Evolutionary conservation across 2,888 invertebrate genomes (phyloP), one percentile per base, ranked within the genome.

Genomic region (Caenorhabditis sp.): DNA sequence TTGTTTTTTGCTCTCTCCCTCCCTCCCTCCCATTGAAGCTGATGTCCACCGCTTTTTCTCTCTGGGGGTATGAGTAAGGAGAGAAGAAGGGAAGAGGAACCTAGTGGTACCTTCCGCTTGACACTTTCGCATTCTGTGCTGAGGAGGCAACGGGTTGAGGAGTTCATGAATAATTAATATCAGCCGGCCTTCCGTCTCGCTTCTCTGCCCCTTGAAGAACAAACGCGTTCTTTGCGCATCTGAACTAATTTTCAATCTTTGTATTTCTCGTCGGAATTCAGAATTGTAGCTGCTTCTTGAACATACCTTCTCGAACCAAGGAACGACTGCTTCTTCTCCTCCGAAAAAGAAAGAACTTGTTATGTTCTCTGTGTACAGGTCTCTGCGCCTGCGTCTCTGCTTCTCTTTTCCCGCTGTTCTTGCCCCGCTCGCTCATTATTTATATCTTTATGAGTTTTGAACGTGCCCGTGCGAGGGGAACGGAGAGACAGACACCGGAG

Each of bases 91-190:
- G 24, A 51, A 15, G 22, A 24, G 4, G 26, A n/a, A 55, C 28
- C 55, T 55, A 18, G n/a, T 28, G 28, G 56, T 28, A 56, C 56
- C 56, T 32, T 26, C 32, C 2, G 20, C 35, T 56, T 55, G 72
- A 64, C 72, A 72, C 72, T 62, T 72, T 56, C 15, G 32, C 60
- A 40, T 58, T 58, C 58, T 60, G 55, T 55, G 71, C 62, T 50
- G 64, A 61, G 55, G 67, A 65, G 65, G 76, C 50, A 67, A 50
- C 40, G 26, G 62, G 32, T 32, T 32, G 32, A 32, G n/a, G 37
- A 67, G 62, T 76, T 76, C 67, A 76, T 76, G 76, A 76, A 76
- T 76, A 76, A 76, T 76, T 76, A 76, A 76, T 76, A 74, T 74
- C 65, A 65, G 74, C 65, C 74, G 74, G 58, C 60, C 60, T 51